Percentiles rank a stretch among this genome's conserved stretches.
These are phyloP conservation scores for Rhodophaea formosa DNA, from an alignment of 2,888 invertebrate genomes.

Conservation along the genomic window DNA sequence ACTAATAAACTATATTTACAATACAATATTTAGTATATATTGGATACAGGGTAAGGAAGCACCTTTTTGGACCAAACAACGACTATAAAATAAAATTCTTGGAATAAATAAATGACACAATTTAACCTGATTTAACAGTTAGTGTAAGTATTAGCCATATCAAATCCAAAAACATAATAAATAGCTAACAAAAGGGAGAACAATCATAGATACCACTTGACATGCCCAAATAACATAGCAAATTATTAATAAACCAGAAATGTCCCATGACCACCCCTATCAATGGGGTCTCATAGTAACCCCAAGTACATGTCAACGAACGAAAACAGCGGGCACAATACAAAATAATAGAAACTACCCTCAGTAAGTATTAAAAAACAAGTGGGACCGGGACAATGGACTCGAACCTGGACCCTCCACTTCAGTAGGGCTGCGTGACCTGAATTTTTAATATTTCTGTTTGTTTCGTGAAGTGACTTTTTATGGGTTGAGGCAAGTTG, in stretches of 20 bases:
- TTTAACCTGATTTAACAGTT: background rate
- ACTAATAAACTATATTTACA: too few species aligned
- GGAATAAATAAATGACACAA: background rate
- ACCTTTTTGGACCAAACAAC: too few species aligned
- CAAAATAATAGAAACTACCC: slow-evolving; percentile 77
- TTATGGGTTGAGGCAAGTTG: slow-evolving; percentile 6
- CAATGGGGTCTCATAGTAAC: slow-evolving; percentile 25
- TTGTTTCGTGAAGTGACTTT: slow-evolving; percentile 36
- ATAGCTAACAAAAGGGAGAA: background rate
- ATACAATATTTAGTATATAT: too few species aligned
- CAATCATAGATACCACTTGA: slow-evolving; percentile 44
- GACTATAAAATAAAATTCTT: too few species aligned
- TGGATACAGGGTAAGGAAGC: too few species aligned
- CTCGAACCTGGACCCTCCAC: slow-evolving; percentile 67
- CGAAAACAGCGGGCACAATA: slow-evolving; percentile 69
- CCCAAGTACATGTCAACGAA: slow-evolving; percentile 68
- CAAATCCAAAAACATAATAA: background rate
- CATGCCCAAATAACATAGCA: slow-evolving; percentile 49
- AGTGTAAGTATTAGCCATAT: background rate
- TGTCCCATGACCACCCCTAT: slow-evolving; percentile 37
- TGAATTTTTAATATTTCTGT: slow-evolving; percentile 55
- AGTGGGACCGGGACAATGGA: slow-evolving; percentile 71
- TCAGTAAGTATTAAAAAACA: slow-evolving; percentile 69
- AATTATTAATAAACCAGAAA: slow-evolving; percentile 58
- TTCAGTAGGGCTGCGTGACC: slow-evolving; percentile 70